Evolutionary conservation across 2,113 vertebrate species (phyloP), one percentile per base, ranked within the genome.

Genomic region (Myrmecophaga tridactyla): DNA sequence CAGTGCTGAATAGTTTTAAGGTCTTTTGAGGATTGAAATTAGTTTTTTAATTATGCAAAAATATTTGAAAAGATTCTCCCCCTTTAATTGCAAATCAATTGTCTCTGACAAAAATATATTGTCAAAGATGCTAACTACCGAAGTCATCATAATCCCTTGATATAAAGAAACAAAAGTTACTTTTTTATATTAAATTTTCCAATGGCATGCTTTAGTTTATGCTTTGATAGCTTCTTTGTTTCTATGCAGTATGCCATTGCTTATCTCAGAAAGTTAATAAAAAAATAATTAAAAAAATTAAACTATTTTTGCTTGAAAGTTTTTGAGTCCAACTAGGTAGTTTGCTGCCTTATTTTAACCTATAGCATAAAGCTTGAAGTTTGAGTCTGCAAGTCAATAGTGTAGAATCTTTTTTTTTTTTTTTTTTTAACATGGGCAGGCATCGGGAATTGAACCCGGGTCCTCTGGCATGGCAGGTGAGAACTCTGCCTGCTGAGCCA

Each of bases 11-110:
- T 56, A 73, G n/a, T 75, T 78, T 17, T 83, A n/a, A 97, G 85
- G 58, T 0, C 25, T 77, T 77, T 43, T 86, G 73, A 93, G 25
- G 39, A 84, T 29, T 92, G 91, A 95, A 95, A 94, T 84, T 82
- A 20, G 6, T 78, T 87, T 94, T 67, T 29, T 85, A 94, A 48
- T 89, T 36, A 62, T 78, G 25, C 39, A 92, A 70, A 88, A 89
- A 70, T 43, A 89, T 65, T 89, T 89, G n/a, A 78, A 91, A 41
- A 87, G 48, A 58, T 46, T 27, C 17, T 94, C 69, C 63, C 27
- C 29, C 21, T 86, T 94, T 36, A 63, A 67, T 1, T 76, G 4
- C 87, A 84, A 87, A 92, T 76, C 58, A 70, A 31, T 89, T 60
- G 36, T 21, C 29, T 86, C 39, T 80, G 63, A 94, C 46, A 82